Base-by-base conservation (phyloP, 2,113 vertebrate species). In the Pristiophorus japonicus region DNA sequence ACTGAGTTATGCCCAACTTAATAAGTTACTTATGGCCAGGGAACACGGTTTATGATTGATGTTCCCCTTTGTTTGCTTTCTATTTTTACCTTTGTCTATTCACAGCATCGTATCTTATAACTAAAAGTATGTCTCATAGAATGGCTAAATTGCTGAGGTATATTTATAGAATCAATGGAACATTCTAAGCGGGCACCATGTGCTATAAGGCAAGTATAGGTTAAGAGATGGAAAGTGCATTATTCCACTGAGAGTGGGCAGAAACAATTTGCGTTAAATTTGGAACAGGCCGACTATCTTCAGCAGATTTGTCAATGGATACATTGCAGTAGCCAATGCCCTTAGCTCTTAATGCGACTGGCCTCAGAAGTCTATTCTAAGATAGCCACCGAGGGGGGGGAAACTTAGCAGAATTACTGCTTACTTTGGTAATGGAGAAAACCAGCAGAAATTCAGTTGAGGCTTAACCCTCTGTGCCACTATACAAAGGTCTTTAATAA, bases 201-300 rank as follows among this genome's bases (percentile, higher is more conserved):
- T 73, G 93, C 66, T 70, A 27, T 45, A 70, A 47, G 38, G 65
- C 65, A 94, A 94, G 51, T 94, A 47, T 94, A 94, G 66, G 93
- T 94, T 94, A 47, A 94, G 93, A 94, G 93, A 94, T 94, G 93
- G 93, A 94, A 94, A 94, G 42, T 94, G 22, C 65, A 45, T 66
- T 94, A 94, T 94, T 94, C 93, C 93, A 94, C 22, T 45, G 66
- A 51, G 65, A 94, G 14, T 30, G 65, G 65, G 45, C 5, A 18
- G 93, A 70, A 94, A 94, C 66, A 94, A 6, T 45, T 94, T 94
- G 38, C 3, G 24, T 94, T 94, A 94, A 94, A 94, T 70, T 70
- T 67, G 62, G 92, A 94, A 70, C 38, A 24, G 42, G 14, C 38
- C 27, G 10, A 51, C 27, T 70, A 94, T 94, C 24, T 90, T 59